These are phyloP conservation scores for Mesembrinibis cayennensis DNA, from an alignment of 2,113 vertebrate genomes.

Conservation along the genomic window DNA sequence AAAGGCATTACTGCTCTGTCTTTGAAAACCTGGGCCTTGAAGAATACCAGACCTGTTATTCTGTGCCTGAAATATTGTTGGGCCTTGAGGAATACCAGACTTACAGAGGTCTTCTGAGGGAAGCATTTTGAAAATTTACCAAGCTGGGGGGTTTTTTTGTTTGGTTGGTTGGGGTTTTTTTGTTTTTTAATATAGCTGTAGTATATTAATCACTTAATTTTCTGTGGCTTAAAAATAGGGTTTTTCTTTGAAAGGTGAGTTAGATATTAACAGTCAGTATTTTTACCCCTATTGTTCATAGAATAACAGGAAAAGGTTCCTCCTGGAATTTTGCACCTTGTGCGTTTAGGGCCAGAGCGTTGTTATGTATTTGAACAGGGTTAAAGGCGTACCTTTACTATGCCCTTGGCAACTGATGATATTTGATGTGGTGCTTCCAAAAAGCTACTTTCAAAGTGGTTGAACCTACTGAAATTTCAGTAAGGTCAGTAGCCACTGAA, in stretches of 20 bases:
- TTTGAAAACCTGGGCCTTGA: constrained; percentile 25
- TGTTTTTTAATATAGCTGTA: not conserved
- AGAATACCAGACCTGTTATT: constrained; percentile 31
- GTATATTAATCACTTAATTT: not conserved
- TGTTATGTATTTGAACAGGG: not conserved
- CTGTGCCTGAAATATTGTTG: not conserved
- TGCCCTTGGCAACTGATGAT: not conserved
- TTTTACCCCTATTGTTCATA: not conserved
- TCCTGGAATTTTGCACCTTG: not conserved
- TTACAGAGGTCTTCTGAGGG: not conserved
- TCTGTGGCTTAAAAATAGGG: not conserved
- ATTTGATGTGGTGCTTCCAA: not conserved
- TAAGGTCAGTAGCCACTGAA: not conserved
- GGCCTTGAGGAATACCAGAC: constrained; percentile 16
- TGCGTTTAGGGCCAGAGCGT: not conserved
- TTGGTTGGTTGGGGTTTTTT: too few species aligned
- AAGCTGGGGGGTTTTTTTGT: not conserved
- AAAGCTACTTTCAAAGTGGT: not conserved
- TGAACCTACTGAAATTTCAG: not conserved
- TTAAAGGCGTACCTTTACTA: not conserved
- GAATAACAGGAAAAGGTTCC: constrained; percentile 32
- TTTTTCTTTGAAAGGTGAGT: not conserved
- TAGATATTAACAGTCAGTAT: not conserved
- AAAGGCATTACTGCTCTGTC: not conserved
- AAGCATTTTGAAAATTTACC: not conserved